Evolutionary conservation across 2,113 vertebrate genomes (phyloP), one percentile per base, ranked within the genome.

Genomic region (Toxostoma redivivum): DNA sequence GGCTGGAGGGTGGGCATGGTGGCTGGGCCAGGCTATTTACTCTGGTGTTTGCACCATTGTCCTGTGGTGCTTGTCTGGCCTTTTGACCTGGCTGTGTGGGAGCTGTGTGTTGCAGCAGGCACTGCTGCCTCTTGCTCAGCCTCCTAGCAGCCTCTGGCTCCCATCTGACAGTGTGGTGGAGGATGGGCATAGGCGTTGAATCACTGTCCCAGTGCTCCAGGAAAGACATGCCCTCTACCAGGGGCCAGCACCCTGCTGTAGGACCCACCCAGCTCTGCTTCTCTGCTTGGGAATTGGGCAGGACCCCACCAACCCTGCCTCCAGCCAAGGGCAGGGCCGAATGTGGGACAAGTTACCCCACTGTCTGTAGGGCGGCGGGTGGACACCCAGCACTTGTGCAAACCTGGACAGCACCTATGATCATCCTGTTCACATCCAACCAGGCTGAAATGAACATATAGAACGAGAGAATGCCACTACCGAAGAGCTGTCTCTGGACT

Each of bases 111-210:
- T 1, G 0, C 3, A 9, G n/a, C 18, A 27, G 42, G 47, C 6
- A 5, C 58, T 27, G 22, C 60, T 78, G 74, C 50, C 31, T 72
- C 5, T 1, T 50, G 51, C 62, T 61, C 0, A 0, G 67, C 31
- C 28, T 81, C 42, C 24, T 42, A 1, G 1, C 5, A 6, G 51
- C 25, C 33, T 54, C 56, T 44, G 0, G 0, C 33, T 53, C 38
- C 65, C 11, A 10, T 47, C 38, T 60, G 50, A 31, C 0, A 1
- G 8, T 4, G 1, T 50, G 42, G 67, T 37, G 45, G 78, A 71
- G n/a, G 57, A 38, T 6, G 38, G 57, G 17, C 10, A 10, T 8
- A 42, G 33, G 31, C 0, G 0, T 8, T 1, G 5, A 24, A 45
- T 51, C 1, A 2, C 15, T 53, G 21, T 76, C 44, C 24, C 0